Conservation (phyloP, 1,140 invertebrate genomes). For the Bombus cullumanus region DNA sequence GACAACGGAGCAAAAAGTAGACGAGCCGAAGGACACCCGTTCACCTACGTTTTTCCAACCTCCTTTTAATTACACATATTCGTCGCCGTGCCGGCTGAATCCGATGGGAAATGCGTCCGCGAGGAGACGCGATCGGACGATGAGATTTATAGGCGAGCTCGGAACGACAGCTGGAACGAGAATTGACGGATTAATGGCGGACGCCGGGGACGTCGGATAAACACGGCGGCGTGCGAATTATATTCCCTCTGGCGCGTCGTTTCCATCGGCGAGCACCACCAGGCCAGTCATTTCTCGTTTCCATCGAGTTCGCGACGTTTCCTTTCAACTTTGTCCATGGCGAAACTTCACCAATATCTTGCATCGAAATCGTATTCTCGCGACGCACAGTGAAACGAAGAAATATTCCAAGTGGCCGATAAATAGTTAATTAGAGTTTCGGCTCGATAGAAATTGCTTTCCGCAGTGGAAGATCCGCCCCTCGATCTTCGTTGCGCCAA, state of each 20-base stretch:
- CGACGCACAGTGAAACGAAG: background rate
- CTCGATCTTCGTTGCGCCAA: background rate
- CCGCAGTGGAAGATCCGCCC: background rate
- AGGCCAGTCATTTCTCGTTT: background rate
- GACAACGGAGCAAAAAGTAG: background rate
- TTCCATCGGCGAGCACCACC: background rate
- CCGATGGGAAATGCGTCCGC: background rate
- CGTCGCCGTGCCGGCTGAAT: background rate
- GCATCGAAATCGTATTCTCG: background rate
- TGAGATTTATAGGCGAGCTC: slow-evolving; percentile 9
- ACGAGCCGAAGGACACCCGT: background rate
- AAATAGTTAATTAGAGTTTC: background rate
- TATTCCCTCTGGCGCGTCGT: background rate
- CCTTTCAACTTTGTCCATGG: background rate
- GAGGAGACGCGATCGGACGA: background rate
- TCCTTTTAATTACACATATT: slow-evolving; percentile 1
- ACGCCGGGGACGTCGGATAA: slow-evolving; percentile 8
- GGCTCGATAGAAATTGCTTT: background rate
- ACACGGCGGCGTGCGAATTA: background rate
- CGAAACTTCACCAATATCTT: too few relatives aligned
- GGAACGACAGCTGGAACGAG: background rate
- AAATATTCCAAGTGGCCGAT: background rate
- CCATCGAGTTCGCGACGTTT: background rate
- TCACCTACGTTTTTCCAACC: background rate
- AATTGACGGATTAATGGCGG: slow-evolving; percentile 40